Conservation (phyloP, 2,888 invertebrate species). For the Emmelina monodactyla region DNA sequence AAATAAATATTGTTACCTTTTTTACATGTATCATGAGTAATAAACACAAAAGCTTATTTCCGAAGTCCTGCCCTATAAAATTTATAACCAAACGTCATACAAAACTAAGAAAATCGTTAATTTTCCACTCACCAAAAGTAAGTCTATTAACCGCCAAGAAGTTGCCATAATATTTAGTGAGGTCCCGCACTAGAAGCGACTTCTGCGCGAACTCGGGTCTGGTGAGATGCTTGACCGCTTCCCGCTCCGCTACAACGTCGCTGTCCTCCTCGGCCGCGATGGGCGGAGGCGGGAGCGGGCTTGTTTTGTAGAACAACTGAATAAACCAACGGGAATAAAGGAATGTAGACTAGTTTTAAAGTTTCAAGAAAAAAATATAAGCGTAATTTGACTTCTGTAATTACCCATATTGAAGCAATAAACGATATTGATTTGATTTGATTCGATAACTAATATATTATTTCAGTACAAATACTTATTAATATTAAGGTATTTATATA, state of each 20-base stretch:
- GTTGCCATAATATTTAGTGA: constrained; percentile 77
- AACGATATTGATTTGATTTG: no score
- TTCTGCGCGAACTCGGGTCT: constrained; percentile 36
- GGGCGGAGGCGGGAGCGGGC: constrained; percentile 21
- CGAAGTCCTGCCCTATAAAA: no score
- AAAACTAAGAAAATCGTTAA: no score
- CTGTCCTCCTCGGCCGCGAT: constrained; percentile 47
- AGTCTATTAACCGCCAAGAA: constrained; percentile 82
- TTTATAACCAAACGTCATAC: no score
- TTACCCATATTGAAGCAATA: no score
- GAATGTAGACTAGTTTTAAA: no score
- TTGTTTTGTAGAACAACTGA: constrained; percentile 31
- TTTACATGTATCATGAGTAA: no score
- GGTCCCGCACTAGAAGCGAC: constrained; percentile 70
- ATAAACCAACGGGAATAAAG: background rate
- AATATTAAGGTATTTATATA: no score
- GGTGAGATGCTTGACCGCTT: constrained; percentile 44
- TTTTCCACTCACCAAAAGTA: constrained; percentile 54
- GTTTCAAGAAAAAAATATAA: background rate
- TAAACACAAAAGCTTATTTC: no score
- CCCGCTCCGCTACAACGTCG: constrained; percentile 68
- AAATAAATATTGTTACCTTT: no score
- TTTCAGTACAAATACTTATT: no score
- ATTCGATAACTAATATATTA: no score
- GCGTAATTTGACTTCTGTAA: background rate